phyloP scores from a whole-genome alignment of 2,797 vertebrate genomes.

The Pipistrellus pygmaeus region DNA sequence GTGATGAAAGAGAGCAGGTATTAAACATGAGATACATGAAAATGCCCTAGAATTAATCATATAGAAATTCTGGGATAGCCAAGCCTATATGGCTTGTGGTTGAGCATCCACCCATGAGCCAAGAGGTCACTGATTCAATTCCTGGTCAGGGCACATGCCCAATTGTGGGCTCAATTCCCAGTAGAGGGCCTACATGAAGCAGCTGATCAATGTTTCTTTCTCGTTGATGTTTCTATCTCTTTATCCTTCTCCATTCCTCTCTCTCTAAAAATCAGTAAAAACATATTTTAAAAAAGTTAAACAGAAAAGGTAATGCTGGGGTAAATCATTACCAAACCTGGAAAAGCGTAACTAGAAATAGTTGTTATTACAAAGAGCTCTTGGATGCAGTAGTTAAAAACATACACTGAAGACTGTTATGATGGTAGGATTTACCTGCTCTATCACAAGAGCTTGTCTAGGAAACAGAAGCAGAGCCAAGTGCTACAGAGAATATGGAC shows the following conservation, averaged over 20 bases:
- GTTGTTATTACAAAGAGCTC: constrained; percentile 1
- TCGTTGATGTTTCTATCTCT: too few species aligned
- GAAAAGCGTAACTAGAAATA: constrained; percentile 44
- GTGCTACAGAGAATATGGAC: background rate
- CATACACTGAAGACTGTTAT: background rate
- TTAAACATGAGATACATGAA: background rate
- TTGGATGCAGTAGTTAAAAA: background rate
- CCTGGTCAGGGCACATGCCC: too few species aligned
- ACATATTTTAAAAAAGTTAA: too few species aligned
- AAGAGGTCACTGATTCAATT: too few species aligned
- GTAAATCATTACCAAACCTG: background rate
- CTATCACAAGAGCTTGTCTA: background rate
- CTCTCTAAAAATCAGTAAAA: too few species aligned
- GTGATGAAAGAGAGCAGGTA: background rate
- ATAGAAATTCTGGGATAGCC: background rate
- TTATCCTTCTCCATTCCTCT: too few species aligned
- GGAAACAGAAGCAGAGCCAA: background rate
- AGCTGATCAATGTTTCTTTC: too few species aligned
- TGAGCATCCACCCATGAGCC: too few species aligned
- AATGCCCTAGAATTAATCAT: background rate
- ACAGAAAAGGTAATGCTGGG: background rate
- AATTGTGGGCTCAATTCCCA: too few species aligned
- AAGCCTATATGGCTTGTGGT: too few species aligned
- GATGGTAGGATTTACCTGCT: background rate
- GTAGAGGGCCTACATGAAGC: too few species aligned